Evolutionary conservation across 2,888 invertebrate genomes (phyloP), one percentile per base, ranked within the genome.

Genomic region (Aspidiotus destructor): DNA sequence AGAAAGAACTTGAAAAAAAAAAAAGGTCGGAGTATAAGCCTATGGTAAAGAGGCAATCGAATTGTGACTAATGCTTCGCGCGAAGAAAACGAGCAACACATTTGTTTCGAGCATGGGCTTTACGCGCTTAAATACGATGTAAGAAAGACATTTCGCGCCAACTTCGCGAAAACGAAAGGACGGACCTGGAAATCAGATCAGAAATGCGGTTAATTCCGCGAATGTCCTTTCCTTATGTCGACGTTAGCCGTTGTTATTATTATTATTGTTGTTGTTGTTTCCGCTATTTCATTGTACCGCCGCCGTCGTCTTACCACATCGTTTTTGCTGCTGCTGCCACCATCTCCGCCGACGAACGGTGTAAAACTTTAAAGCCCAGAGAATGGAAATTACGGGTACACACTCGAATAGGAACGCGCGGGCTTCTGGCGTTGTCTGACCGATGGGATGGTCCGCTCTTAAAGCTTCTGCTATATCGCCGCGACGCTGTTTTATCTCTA

Each of bases 161-260:
- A 54, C 9, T n/a, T 42, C 54, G 55, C 41, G 52, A 55, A 64
- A 57, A 64, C 57, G 55, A 64, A 54, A 58, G 58, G 60, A 67
- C 58, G 67, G 67, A 67, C 67, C 67, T 67, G 67, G 67, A 67
- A 67, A 67, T 67, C 67, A 67, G 67, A 67, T 67, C 67, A 67
- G 60, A 67, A 67, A 67, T 67, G 67, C 67, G 67, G 67, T 67
- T 58, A 67, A 67, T 67, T 67, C 67, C 67, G 58, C 67, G 67
- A 67, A 67, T 67, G 67, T 67, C 67, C 67, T 67, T 67, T 67
- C 67, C 67, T 67, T 67, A 67, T 67, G 67, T 67, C 67, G 67
- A 67, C 67, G 60, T 57, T 16, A 55, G 65, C 57, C 42, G 65
- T 65, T 57, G 65, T 65, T 65, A 57, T 42, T 57, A 44, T 17